Percentiles rank a stretch among this genome's conserved stretches.
These are phyloP conservation scores for Pardosa pseudoannulata DNA, from an alignment of 2,888 invertebrate species.

Conservation along the genomic window DNA sequence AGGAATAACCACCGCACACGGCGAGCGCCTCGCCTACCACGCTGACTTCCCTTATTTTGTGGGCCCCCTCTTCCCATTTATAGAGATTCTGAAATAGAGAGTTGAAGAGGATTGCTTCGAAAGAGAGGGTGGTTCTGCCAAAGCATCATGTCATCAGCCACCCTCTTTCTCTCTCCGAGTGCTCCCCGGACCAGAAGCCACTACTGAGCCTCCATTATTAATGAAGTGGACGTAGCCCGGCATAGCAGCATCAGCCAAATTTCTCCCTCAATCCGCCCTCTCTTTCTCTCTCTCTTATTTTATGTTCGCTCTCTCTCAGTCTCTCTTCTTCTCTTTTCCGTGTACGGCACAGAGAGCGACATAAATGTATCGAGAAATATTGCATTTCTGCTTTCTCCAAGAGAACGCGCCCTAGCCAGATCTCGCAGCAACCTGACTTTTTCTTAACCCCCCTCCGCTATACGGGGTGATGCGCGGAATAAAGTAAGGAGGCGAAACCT, in stretches of 20 bases:
- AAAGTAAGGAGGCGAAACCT: slow-evolving; percentile 1
- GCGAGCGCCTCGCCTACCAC: slow-evolving; percentile 14
- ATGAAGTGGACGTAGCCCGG: slow-evolving; percentile 52
- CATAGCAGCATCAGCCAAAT: slow-evolving; percentile 33
- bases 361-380: slow-evolving; percentile 56
- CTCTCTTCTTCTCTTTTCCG: neutral
- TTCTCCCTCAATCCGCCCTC: slow-evolving; percentile 27
- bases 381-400: slow-evolving; percentile 41
- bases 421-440: slow-evolving; percentile 6
- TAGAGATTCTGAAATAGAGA: slow-evolving; percentile 35
- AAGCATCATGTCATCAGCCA: slow-evolving; percentile 57
- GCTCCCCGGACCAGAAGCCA: slow-evolving; percentile 22
- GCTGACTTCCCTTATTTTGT: slow-evolving; percentile 25
- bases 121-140: slow-evolving; percentile 34
- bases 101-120: slow-evolving; percentile 24
- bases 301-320: slow-evolving; percentile 12
- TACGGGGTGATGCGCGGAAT: neutral
- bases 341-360: slow-evolving; percentile 1
- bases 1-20: slow-evolving; percentile 54
- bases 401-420: slow-evolving; percentile 15
- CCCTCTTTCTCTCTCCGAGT: neutral
- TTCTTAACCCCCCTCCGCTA: neutral
- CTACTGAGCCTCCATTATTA: slow-evolving; percentile 54
- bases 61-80: neutral
- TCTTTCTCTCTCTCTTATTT: slow-evolving; percentile 11